Conservation (phyloP, 2,113 vertebrate species). For the Oncorhynchus keta region DNA sequence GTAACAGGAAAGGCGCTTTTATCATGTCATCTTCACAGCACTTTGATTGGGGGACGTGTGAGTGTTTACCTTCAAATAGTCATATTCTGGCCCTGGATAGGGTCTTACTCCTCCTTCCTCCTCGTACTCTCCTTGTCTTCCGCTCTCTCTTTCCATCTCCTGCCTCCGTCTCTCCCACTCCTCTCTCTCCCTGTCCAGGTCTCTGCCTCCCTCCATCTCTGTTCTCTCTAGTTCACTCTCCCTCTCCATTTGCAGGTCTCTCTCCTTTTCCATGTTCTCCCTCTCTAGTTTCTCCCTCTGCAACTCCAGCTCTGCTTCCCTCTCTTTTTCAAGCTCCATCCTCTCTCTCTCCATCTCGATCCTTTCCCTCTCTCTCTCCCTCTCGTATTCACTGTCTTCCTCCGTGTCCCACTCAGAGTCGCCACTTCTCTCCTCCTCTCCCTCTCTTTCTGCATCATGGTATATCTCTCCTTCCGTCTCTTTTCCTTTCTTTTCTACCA, state of each 20-base stretch:
- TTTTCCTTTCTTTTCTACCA: conserved; percentile 6
- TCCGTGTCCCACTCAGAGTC: conserved; percentile 53
- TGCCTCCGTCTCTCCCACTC: conserved; percentile 38
- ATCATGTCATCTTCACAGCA: neutral
- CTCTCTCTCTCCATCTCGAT: conserved; percentile 41
- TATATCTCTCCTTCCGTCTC: conserved; percentile 7
- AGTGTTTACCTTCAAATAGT: conserved; percentile 65
- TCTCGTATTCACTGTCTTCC: conserved; percentile 56
- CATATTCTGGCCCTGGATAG: conserved; percentile 59
- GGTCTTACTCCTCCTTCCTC: conserved; percentile 48
- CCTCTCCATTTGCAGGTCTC: conserved; percentile 22
- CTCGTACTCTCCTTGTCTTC: conserved; percentile 38
- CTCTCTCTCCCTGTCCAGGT: conserved; percentile 31
- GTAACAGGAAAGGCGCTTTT: neutral
- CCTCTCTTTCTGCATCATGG: conserved; percentile 35
- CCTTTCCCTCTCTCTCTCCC: conserved; percentile 43
- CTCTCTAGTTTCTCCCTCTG: conserved; percentile 16
- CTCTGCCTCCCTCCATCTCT: conserved; percentile 19
- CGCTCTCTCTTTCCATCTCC: conserved; percentile 55
- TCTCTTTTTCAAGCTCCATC: conserved; percentile 37
- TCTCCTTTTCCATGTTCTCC: conserved; percentile 1
- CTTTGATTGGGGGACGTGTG: neutral
- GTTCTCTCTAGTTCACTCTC: conserved; percentile 13
- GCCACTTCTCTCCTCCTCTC: conserved; percentile 58
- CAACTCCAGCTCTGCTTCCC: conserved; percentile 6